Conservation (phyloP, 2,113 vertebrate species). For the Antidorcas marsupialis region DNA sequence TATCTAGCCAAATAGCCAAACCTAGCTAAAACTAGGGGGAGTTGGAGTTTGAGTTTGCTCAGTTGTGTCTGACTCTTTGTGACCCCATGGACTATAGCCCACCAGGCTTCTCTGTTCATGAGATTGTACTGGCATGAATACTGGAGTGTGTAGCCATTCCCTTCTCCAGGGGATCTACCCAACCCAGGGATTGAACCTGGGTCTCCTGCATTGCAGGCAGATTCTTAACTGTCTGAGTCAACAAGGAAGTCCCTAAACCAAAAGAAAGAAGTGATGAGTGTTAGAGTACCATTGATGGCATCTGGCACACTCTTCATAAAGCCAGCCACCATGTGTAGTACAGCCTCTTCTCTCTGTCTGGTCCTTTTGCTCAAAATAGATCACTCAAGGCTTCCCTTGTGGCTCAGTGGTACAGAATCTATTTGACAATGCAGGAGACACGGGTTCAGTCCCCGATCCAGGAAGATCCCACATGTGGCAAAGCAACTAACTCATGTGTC, state of each 20-base stretch:
- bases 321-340: neutral
- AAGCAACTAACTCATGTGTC: neutral
- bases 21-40: neutral
- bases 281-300: neutral
- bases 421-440: neutral
- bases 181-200: neutral
- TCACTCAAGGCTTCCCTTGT: neutral
- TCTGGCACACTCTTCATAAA: neutral
- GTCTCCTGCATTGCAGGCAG: neutral
- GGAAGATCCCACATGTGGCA: neutral
- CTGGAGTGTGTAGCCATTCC: neutral
- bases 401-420: neutral
- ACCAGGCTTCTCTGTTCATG: neutral
- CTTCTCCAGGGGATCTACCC: neutral
- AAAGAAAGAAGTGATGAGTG: neutral
- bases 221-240: neutral
- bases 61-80: neutral
- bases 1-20: neutral
- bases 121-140: neutral
- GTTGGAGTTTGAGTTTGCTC: neutral
- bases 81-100: neutral
- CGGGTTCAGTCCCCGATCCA: neutral
- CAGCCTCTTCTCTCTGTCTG: neutral
- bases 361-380: neutral
- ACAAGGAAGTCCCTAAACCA: neutral